These are phyloP conservation scores for Daktulosphaira vitifoliae DNA, from an alignment of 1,140 invertebrate species.

Conservation along the genomic window DNA sequence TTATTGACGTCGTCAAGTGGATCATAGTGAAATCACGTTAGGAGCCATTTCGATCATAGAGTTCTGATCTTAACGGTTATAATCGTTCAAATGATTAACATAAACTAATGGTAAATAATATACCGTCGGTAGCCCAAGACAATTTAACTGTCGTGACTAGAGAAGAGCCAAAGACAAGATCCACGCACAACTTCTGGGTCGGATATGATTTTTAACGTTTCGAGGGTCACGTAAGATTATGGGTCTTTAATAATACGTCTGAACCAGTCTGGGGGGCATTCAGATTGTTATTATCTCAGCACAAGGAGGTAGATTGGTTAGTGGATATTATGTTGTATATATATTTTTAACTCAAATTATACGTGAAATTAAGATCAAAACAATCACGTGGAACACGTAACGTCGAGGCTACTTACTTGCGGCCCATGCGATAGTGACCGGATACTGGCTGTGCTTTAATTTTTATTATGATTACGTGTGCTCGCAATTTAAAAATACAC, in stretches of 20 bases:
- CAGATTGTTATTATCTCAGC: conserved; percentile 21
- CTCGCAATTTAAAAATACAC: conserved; percentile 22
- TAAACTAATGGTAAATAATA: no score
- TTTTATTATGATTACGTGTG: conserved; percentile 6
- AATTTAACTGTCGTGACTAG: conserved; percentile 14
- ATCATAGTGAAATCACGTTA: no score
- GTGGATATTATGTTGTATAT: neutral
- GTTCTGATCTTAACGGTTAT: no score
- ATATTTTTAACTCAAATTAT: conserved; percentile 25
- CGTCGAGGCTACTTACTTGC: conserved; percentile 28
- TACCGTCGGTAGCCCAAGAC: neutral
- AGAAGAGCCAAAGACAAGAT: conserved; percentile 16
- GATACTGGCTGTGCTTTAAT: conserved; percentile 10
- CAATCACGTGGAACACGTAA: conserved; percentile 25
- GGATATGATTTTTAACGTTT: no score
- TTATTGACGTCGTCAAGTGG: no score
- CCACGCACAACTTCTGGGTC: neutral
- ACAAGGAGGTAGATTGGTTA: neutral
- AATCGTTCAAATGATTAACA: no score
- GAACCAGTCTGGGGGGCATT: conserved; percentile 20
- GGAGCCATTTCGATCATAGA: no score
- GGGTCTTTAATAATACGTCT: conserved; percentile 32
- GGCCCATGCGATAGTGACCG: conserved; percentile 9
- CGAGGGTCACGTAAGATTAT: conserved; percentile 14
- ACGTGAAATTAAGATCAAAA: conserved; percentile 24